A percentile compares a stretch with the other conserved stretches of the same genome.
Evolutionary conservation across 1,140 invertebrate species (phyloP).

Genomic region (Eurosta solidaginis): DNA sequence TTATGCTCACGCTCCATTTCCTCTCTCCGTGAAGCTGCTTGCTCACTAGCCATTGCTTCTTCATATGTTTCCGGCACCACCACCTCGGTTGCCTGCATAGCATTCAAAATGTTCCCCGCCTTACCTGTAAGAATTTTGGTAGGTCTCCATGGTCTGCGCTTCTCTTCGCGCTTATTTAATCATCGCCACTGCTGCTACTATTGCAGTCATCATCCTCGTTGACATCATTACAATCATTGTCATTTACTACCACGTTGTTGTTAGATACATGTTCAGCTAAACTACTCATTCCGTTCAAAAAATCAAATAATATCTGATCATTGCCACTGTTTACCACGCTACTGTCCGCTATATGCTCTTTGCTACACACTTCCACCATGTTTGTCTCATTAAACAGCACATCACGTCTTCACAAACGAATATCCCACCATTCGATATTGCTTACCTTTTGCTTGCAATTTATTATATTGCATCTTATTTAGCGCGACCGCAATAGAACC

Average conservation of each 20-base stretch:
- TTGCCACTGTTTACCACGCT: neutral
- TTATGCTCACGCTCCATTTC: slow-evolving; percentile 45
- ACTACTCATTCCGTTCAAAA: no score
- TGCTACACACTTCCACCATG: neutral
- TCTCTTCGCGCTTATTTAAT: no score
- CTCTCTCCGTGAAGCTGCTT: neutral
- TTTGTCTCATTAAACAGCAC: neutral
- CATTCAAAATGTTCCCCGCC: neutral
- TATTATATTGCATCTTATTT: slow-evolving; percentile 4
- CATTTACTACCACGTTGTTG: no score
- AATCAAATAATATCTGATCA: no score
- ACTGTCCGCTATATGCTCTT: neutral
- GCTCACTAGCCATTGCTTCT: neutral
- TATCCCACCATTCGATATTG: neutral
- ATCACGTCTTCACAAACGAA: neutral
- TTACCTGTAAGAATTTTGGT: no score
- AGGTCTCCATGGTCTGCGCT: neutral
- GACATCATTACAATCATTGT: no score
- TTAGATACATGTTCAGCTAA: no score
- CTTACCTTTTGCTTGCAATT: slow-evolving; percentile 10
- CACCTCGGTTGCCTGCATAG: neutral
- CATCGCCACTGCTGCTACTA: no score
- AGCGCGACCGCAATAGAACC: slow-evolving; percentile 37
- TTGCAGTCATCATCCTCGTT: no score
- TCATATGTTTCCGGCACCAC: neutral